Conservation (phyloP, 2,797 vertebrate species). For the Avahi laniger region DNA sequence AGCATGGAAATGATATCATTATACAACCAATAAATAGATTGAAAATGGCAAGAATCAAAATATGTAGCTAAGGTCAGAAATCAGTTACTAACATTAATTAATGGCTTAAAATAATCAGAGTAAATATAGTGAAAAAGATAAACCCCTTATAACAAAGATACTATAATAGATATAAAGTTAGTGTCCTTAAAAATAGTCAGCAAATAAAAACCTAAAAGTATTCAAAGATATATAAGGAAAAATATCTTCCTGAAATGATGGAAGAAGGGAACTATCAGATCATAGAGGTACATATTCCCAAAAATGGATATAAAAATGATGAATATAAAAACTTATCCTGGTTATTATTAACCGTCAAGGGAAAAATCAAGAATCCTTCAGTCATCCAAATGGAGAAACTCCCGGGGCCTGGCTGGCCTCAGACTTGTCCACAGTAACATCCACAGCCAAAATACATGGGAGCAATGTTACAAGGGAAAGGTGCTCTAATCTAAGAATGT, state of each 20-base stretch:
- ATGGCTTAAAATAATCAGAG: not conserved
- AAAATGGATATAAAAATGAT: not conserved
- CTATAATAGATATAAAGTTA: not conserved
- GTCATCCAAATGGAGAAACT: not conserved
- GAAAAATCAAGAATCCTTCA: not conserved
- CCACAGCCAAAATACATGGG: not conserved
- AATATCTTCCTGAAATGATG: not conserved
- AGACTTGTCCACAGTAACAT: not conserved
- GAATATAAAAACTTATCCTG: not conserved
- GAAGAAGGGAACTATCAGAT: not conserved
- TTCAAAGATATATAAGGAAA: not conserved
- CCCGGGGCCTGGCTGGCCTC: not conserved
- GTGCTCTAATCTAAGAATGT: not conserved
- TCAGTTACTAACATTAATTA: not conserved
- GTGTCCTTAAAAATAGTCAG: not conserved
- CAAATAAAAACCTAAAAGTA: not conserved
- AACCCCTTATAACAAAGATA: not conserved
- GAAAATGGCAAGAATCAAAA: constrained; percentile 16
- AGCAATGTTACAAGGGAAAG: not conserved
- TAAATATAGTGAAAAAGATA: not conserved
- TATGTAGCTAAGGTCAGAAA: not conserved
- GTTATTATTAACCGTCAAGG: not conserved
- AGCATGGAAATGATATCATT: not conserved
- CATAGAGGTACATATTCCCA: not conserved
- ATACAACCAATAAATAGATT: not conserved